Percentiles rank a stretch among this genome's conserved stretches.
Conservation (phyloP, 2,888 invertebrate genomes). For the Heliconius ismenius region DNA sequence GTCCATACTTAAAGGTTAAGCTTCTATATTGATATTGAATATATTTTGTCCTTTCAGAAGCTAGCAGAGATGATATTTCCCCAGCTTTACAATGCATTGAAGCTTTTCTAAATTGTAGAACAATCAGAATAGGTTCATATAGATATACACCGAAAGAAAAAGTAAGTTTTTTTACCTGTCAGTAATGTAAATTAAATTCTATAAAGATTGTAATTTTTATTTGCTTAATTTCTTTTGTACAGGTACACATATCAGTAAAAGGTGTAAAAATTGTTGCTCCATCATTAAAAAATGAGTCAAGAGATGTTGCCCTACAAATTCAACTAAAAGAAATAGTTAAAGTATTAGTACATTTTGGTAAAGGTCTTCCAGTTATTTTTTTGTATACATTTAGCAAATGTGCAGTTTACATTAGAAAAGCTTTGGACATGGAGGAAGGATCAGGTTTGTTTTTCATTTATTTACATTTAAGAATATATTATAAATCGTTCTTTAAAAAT, state of each 20-base stretch:
- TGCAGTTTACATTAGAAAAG: slow-evolving; percentile 85
- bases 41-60: slow-evolving; percentile 12
- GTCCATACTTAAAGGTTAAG: too few species aligned
- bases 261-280: slow-evolving; percentile 84
- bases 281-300: slow-evolving; percentile 77
- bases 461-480: neutral
- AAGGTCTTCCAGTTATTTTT: slow-evolving; percentile 89
- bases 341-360: slow-evolving; percentile 89
- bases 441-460: slow-evolving; percentile 55
- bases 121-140: slow-evolving; percentile 92
- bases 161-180: slow-evolving; percentile 64
- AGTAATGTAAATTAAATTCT: neutral
- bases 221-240: slow-evolving; percentile 45
- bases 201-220: neutral
- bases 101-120: slow-evolving; percentile 86
- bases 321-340: slow-evolving; percentile 86
- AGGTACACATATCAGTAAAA: slow-evolving; percentile 82
- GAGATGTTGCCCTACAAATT: slow-evolving; percentile 84
- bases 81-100: slow-evolving; percentile 66
- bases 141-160: slow-evolving; percentile 88
- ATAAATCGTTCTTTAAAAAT: neutral
- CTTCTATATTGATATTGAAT: too few species aligned
- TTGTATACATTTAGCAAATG: slow-evolving; percentile 87
- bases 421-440: slow-evolving; percentile 86
- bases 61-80: slow-evolving; percentile 12